phyloP scores from a whole-genome alignment of 2,888 invertebrate genomes.

The Noctua comes region DNA sequence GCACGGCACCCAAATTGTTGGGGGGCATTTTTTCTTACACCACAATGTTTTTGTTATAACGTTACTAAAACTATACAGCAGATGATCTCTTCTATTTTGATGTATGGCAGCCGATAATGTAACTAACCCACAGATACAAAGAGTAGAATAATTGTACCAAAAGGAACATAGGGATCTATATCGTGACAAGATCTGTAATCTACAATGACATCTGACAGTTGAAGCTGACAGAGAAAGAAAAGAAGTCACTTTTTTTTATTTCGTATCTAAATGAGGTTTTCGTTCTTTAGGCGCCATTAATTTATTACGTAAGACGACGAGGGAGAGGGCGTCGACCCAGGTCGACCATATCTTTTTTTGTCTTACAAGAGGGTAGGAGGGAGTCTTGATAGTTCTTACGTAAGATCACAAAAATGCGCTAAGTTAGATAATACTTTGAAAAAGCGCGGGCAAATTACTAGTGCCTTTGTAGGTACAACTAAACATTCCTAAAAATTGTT shows the following conservation, averaged over 20 bases:
- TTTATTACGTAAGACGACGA: too few species aligned
- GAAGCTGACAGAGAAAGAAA: slow-evolving; percentile 17
- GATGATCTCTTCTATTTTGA: neutral
- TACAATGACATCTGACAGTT: slow-evolving; percentile 14
- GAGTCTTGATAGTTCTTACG: too few species aligned
- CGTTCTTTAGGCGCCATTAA: neutral
- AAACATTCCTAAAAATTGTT: too few species aligned
- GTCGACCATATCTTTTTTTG: too few species aligned
- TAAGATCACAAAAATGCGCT: too few species aligned
- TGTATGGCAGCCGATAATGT: neutral
- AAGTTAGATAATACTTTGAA: too few species aligned
- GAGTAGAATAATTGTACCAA: slow-evolving; percentile 1
- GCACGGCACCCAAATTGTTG: slow-evolving; percentile 70
- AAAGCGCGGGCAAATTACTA: too few species aligned
- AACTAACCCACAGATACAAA: neutral
- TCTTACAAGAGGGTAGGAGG: too few species aligned
- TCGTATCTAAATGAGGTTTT: neutral
- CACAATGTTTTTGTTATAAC: neutral
- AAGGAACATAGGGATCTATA: neutral
- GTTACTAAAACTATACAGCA: neutral
- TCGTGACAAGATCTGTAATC: neutral
- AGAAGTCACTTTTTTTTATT: slow-evolving; percentile 13
- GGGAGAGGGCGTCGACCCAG: too few species aligned
- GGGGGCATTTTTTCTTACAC: slow-evolving; percentile 47
- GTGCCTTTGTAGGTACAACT: too few species aligned